A percentile compares a stretch with the other conserved stretches of the same genome.
These are phyloP conservation scores for Alligator mississippiensis DNA, from an alignment of 2,113 vertebrate genomes.

Conservation along the genomic window DNA sequence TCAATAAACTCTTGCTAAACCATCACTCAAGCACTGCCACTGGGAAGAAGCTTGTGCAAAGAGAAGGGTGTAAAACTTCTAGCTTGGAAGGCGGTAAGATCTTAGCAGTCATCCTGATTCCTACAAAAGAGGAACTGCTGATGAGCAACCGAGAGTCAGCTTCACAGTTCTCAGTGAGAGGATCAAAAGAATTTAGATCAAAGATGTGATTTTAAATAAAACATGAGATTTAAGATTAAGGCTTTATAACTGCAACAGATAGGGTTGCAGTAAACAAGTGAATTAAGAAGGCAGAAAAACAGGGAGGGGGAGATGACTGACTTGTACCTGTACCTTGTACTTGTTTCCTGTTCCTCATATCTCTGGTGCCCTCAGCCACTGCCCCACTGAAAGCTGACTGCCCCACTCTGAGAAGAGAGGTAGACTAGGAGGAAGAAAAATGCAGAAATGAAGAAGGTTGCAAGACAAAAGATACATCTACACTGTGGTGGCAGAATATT, in stretches of 20 bases:
- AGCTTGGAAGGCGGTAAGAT: background rate
- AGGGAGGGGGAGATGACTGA: background rate
- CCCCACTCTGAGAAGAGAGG: background rate
- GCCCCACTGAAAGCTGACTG: background rate
- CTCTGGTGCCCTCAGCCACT: background rate
- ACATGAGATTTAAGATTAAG: background rate
- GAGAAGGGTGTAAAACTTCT: fast-evolving
- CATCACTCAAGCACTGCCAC: background rate
- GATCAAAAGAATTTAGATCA: background rate
- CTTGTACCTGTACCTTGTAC: background rate
- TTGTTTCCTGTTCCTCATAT: background rate
- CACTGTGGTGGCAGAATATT: background rate
- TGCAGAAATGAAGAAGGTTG: background rate
- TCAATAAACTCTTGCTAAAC: background rate
- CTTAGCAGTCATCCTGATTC: background rate
- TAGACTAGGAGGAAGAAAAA: slow-evolving; percentile 5
- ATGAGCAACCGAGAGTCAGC: background rate
- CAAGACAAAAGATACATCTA: background rate
- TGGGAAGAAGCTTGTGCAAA: fast-evolving
- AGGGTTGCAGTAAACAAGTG: background rate
- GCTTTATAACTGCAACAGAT: background rate
- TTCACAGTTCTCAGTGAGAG: background rate
- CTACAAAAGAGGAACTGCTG: background rate
- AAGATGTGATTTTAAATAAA: background rate
- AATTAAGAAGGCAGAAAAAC: background rate